A percentile compares a stretch with the other conserved stretches of the same genome.
These are phyloP conservation scores for Pyrrhosoma nymphula DNA, from an alignment of 2,888 invertebrate species.

Conservation along the genomic window DNA sequence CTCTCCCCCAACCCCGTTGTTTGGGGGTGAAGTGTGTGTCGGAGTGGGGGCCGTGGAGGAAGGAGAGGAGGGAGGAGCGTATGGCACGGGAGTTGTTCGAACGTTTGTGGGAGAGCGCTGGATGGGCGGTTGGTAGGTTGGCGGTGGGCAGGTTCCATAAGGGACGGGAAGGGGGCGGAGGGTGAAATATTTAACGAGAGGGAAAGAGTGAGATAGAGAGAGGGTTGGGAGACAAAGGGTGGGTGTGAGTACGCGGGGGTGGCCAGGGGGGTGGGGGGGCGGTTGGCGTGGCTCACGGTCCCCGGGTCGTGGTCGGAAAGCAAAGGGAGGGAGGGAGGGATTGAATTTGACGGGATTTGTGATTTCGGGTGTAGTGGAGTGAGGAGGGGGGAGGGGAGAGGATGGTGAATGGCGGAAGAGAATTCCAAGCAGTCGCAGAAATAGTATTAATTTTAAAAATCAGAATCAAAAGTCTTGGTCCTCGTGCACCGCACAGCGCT, in stretches of 20 bases:
- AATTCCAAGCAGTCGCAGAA: too few species aligned
- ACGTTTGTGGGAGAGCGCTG: neutral
- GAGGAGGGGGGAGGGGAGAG: neutral
- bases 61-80: neutral
- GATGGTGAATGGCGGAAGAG: too few species aligned
- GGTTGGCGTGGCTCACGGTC: neutral
- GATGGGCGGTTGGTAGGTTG: neutral
- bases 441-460: too few species aligned
- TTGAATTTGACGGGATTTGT: slow-evolving; percentile 9
- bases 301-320: neutral
- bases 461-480: too few species aligned
- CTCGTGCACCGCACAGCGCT: too few species aligned
- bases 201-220: neutral
- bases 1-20: too few species aligned
- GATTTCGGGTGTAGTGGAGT: neutral
- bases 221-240: neutral
- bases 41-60: neutral
- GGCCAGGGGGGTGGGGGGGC: neutral
- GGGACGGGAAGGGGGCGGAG: neutral
- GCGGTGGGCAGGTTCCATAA: neutral
- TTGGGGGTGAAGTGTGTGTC: too few species aligned
- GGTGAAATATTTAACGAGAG: slow-evolving; percentile 4
- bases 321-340: neutral
- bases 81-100: neutral
- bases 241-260: neutral